Evolutionary conservation across 2,888 invertebrate species (phyloP), one percentile per base, ranked within the genome.

Genomic region (Pseudococcus jackbeardsleyi): DNA sequence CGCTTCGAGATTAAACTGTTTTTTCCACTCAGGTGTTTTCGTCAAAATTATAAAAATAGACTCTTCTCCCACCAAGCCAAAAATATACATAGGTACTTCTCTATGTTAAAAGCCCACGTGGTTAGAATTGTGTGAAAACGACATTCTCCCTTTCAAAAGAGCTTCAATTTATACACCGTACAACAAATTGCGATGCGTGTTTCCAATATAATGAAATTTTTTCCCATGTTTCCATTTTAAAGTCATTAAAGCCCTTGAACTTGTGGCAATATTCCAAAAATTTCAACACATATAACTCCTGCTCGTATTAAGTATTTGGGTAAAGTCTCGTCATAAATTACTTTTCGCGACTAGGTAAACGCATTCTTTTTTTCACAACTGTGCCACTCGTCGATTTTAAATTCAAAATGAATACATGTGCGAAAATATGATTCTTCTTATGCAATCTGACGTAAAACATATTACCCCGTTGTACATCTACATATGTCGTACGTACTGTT

Each of bases 261-360:
- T 77, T 77, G 77, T 77, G 77, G 77, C 77, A 77, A 39, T 39
- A 39, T 39, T 77, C 77, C 77, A 77, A 77, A 33, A 33, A 22
- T 22, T 64, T 64, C 22, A 64, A 64, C 64, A 64, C 64, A 64
- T 64, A 64, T n/a, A 64, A 64, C 64, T 64, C 19, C 22, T 64
- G 22, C 22, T 64, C 8, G 11, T 5, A 64, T 64, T 54, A 54
- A 54, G 54, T 64, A 64, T 64, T 22, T 64, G 64, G 64, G 64
- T 19, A 22, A 64, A 64, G 19, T 19, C 22, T 64, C 5, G 64
- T 64, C 64, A 64, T 64, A 64, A 64, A 64, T 64, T 64, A 64
- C 22, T 64, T 64, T 22, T 64, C 64, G 22, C 64, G 22, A 64
- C 19, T 22, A 64, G 64, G 19, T 64, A 12, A 64, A 64, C n/a